Percentiles rank a stretch among this genome's conserved stretches.
Conservation (phyloP, 2,797 vertebrate genomes). For the Mus spretus region DNA sequence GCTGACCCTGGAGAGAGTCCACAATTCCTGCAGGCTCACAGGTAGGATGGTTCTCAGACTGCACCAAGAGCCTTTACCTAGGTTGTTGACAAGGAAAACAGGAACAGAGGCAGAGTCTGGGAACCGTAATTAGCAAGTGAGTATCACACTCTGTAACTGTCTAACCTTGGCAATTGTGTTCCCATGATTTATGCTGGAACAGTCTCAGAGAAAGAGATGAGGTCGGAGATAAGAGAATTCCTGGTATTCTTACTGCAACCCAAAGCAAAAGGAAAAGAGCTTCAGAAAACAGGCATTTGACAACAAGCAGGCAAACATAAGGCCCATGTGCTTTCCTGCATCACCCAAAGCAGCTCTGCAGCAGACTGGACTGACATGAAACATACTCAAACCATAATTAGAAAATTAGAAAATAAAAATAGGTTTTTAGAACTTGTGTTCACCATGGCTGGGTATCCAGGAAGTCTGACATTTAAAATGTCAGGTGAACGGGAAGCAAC, state of each 20-base stretch:
- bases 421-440: neutral
- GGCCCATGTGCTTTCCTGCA: neutral
- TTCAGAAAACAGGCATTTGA: neutral
- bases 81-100: rapidly evolving
- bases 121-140: neutral
- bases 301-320: neutral
- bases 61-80: neutral
- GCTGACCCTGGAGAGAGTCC: rapidly evolving
- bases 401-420: neutral
- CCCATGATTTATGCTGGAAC: neutral
- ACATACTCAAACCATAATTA: neutral
- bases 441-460: neutral
- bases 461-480: neutral
- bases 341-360: neutral
- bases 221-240: neutral
- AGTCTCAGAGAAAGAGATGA: neutral
- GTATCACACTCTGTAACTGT: neutral
- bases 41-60: rapidly evolving
- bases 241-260: neutral
- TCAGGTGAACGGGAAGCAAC: neutral
- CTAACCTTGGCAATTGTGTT: neutral
- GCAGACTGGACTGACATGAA: neutral
- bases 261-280: neutral
- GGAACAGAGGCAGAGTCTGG: neutral
- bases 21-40: neutral